phyloP scores from a whole-genome alignment of 2,888 invertebrate genomes.

The Ceriagrion tenellum region DNA sequence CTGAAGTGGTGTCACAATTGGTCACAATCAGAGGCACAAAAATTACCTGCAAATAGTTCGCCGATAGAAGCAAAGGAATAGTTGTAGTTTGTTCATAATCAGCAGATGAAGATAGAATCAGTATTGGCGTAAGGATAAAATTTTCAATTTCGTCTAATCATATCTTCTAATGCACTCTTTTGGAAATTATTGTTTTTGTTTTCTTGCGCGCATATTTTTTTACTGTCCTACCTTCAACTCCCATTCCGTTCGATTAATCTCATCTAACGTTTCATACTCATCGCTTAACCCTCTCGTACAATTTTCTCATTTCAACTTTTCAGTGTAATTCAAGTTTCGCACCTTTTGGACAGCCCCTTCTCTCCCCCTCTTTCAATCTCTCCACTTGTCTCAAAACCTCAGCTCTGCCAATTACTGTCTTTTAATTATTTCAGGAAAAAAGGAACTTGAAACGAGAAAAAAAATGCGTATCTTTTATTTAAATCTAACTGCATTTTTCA shows the following conservation, averaged over 20 bases:
- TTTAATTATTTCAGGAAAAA: not conserved
- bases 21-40: no score
- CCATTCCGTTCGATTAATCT: not conserved
- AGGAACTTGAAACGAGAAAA: not conserved
- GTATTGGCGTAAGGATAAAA: no score
- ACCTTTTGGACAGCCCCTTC: not conserved
- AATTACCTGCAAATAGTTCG: no score
- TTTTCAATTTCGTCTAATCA: not conserved
- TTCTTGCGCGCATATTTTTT: no score
- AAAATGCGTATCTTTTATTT: not conserved
- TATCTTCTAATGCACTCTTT: not conserved
- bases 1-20: no score
- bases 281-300: no score
- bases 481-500: not conserved
- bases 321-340: not conserved
- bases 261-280: no score
- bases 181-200: no score
- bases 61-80: no score
- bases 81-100: no score
- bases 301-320: no score
- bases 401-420: not conserved
- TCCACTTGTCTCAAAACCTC: not conserved
- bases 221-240: not conserved
- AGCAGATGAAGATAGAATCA: no score
- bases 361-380: not conserved